phyloP scores from a whole-genome alignment of 2,888 invertebrate species.

The Metopia argyrocephala region DNA sequence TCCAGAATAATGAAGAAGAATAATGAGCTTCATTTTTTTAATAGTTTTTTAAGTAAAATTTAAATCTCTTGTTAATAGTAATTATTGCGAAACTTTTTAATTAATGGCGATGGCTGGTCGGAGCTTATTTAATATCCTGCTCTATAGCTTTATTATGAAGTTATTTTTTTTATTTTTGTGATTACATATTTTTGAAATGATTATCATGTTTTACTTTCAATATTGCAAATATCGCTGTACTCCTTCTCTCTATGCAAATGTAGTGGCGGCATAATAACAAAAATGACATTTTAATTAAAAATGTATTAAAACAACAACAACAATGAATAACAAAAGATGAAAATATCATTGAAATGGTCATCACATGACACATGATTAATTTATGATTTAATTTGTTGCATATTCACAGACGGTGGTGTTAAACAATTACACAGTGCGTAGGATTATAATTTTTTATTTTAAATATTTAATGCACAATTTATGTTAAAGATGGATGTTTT shows the following conservation, averaged over 20 bases:
- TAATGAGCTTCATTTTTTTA: too few relatives aligned
- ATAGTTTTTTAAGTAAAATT: neutral
- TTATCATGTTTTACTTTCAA: too few relatives aligned
- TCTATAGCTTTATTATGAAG: too few relatives aligned
- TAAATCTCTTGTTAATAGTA: neutral
- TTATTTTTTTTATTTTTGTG: too few relatives aligned
- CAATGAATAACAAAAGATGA: neutral
- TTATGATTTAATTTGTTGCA: neutral
- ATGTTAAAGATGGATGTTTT: too few relatives aligned
- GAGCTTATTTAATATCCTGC: too few relatives aligned
- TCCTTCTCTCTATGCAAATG: slow-evolving; percentile 46
- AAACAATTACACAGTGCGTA: too few relatives aligned
- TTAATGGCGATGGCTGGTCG: slow-evolving; percentile 29
- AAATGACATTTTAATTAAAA: slow-evolving; percentile 64
- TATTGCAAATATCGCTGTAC: too few relatives aligned
- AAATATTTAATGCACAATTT: too few relatives aligned
- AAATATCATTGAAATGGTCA: neutral
- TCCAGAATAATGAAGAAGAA: too few relatives aligned
- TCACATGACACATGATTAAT: neutral
- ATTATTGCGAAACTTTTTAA: slow-evolving; percentile 61
- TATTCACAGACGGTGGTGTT: neutral
- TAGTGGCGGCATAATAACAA: slow-evolving; percentile 59
- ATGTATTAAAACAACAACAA: slow-evolving; percentile 21
- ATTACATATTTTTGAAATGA: too few relatives aligned
- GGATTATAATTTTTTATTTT: too few relatives aligned